Evolutionary conservation across 2,888 invertebrate genomes (phyloP).

Genomic region (Omphaloscelis lunosa): DNA sequence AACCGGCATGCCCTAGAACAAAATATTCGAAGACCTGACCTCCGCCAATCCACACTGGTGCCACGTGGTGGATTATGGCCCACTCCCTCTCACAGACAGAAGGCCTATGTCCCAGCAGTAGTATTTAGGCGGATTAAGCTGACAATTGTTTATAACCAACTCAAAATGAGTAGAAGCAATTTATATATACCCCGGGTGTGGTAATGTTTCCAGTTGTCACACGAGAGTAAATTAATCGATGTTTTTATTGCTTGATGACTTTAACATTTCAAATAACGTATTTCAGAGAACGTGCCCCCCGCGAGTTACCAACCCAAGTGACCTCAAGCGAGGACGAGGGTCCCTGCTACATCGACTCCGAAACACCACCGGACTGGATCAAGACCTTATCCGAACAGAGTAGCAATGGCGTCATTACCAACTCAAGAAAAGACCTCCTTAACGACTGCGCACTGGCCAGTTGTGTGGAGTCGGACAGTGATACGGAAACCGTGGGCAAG

Average conservation of each 20-base stretch:
- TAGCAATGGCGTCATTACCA: constrained; percentile 81
- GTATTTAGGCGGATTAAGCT: not conserved
- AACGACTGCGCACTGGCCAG: constrained; percentile 83
- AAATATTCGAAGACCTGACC: not conserved
- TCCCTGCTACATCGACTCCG: constrained; percentile 86
- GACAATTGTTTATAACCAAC: not conserved
- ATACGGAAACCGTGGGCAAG: constrained; percentile 75
- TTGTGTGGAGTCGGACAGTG: constrained; percentile 79
- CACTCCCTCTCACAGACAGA: not conserved
- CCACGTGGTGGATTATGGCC: not conserved
- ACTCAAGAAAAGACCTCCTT: constrained; percentile 88
- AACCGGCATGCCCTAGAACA: not conserved
- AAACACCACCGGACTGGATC: constrained; percentile 87
- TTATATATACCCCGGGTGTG: not conserved
- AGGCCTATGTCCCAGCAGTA: too few species aligned
- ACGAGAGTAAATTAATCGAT: not conserved
- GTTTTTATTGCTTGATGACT: not conserved
- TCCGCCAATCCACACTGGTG: not conserved
- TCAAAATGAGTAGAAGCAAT: not conserved
- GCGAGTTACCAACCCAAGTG: constrained; percentile 89
- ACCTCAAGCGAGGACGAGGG: constrained; percentile 89
- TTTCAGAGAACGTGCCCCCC: constrained; percentile 89
- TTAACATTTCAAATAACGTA: not conserved
- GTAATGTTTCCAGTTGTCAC: not conserved
- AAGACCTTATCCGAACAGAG: constrained; percentile 85